Conservation (phyloP, 1,140 invertebrate genomes). For the Drosophila kohkoa region DNA sequence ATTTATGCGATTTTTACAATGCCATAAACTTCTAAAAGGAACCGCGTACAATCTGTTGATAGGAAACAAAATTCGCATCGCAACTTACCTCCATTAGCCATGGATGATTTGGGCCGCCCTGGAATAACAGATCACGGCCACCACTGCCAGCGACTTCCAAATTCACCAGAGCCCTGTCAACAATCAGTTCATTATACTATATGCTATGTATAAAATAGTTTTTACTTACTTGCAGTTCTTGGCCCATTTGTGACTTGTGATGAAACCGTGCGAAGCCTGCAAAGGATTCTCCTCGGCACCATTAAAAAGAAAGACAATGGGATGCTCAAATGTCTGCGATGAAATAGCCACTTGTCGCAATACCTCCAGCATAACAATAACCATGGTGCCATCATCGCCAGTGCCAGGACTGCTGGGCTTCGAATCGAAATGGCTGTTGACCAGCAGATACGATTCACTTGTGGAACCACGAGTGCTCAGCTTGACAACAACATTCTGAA, state of each 20-base stretch:
- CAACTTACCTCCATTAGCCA: slow-evolving; percentile 91
- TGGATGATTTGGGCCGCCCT: slow-evolving; percentile 95
- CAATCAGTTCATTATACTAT: background rate
- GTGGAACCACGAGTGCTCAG: slow-evolving; percentile 86
- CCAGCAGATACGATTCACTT: slow-evolving; percentile 87
- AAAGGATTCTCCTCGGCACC: slow-evolving; percentile 97
- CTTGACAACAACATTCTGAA: slow-evolving; percentile 93
- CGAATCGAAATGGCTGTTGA: slow-evolving; percentile 98
- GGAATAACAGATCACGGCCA: slow-evolving; percentile 96
- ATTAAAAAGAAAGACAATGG: slow-evolving; percentile 95
- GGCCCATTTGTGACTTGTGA: slow-evolving; percentile 96
- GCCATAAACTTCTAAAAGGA: slow-evolving; percentile 31
- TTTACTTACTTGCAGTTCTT: slow-evolving; percentile 86
- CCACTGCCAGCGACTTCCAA: slow-evolving; percentile 97
- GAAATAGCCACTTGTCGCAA: slow-evolving; percentile 90
- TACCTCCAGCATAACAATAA: slow-evolving; percentile 96
- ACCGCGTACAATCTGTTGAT: slow-evolving; percentile 13
- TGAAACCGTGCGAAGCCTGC: slow-evolving; percentile 97
- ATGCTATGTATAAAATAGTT: background rate
- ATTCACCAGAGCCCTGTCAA: slow-evolving; percentile 93
- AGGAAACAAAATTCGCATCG: background rate
- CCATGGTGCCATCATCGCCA: slow-evolving; percentile 96
- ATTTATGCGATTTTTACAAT: slow-evolving; percentile 4
- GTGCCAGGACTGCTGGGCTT: slow-evolving; percentile 91
- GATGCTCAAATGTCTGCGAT: slow-evolving; percentile 87